Evolutionary conservation across 2,888 invertebrate species (phyloP).

Genomic region (Hyalella azteca): DNA sequence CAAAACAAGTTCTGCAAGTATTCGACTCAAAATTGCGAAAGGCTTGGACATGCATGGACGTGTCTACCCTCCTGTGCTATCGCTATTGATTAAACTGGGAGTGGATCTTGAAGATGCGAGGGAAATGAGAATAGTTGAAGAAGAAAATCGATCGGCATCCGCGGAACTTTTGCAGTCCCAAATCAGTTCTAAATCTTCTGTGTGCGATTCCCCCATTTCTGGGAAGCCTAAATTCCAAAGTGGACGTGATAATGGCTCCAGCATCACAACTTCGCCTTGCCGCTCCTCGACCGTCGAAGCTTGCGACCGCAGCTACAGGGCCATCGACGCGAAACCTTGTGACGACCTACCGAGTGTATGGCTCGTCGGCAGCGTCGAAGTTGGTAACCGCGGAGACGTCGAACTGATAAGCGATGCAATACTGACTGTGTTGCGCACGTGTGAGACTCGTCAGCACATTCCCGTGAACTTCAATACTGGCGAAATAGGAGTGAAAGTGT

Average conservation of each 20-base stretch:
- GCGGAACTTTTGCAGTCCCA: background rate
- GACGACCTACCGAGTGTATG: conserved; percentile 64
- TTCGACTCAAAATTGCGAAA: conserved; percentile 1
- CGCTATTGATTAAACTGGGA: conserved; percentile 9
- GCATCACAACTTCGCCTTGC: background rate
- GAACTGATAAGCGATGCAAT: conserved; percentile 68
- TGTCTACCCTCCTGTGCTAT: conserved; percentile 17
- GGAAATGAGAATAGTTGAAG: conserved; percentile 22
- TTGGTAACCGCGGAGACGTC: conserved; percentile 67
- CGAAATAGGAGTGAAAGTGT: conserved; percentile 67
- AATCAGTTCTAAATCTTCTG: background rate
- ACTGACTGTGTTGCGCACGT: conserved; percentile 59
- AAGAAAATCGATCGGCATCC: background rate
- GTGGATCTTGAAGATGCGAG: conserved; percentile 9
- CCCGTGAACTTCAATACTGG: conserved; percentile 66
- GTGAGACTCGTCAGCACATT: conserved; percentile 59
- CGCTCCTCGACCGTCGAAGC: background rate
- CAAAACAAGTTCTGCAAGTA: background rate
- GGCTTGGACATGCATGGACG: conserved; percentile 9
- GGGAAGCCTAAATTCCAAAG: background rate
- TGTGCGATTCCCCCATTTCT: background rate
- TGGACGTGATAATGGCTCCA: background rate
- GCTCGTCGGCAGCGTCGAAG: conserved; percentile 66
- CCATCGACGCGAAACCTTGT: conserved; percentile 9
- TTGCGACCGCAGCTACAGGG: background rate